Percentiles rank a stretch among this genome's conserved stretches.
phyloP scores from a whole-genome alignment of 2,888 invertebrate genomes.

The Uloborus plumipes region DNA sequence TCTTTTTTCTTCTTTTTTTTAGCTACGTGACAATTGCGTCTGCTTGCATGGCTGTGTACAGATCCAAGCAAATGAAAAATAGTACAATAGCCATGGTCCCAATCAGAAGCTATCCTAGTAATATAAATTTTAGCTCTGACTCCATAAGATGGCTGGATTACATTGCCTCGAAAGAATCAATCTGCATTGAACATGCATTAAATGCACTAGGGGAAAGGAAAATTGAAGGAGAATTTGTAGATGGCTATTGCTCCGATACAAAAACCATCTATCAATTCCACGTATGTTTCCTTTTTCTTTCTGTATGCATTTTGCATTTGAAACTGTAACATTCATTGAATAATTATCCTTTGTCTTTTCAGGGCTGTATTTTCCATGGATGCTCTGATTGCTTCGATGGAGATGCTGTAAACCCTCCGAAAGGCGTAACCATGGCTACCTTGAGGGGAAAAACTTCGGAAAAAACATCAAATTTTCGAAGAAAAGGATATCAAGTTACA shows the following conservation, averaged over 20 bases:
- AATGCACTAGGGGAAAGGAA: background rate
- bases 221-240: background rate
- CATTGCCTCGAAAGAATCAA: background rate
- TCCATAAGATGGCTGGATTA: background rate
- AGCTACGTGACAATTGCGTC: conserved; percentile 1
- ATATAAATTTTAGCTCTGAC: background rate
- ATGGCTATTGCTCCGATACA: background rate
- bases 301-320: too few species aligned
- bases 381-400: background rate
- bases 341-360: background rate
- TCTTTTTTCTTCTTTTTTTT: too few species aligned
- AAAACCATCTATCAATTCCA: conserved; percentile 6
- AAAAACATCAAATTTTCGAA: background rate
- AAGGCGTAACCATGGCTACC: background rate
- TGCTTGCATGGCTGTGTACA: background rate
- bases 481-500: background rate
- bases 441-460: background rate
- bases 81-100: background rate
- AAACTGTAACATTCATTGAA: too few species aligned
- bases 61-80: background rate
- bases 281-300: background rate
- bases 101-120: background rate
- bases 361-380: background rate
- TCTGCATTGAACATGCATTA: background rate
- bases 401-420: background rate